Base-by-base conservation (phyloP, 2,797 vertebrate genomes). In the Cynopterus sphinx region DNA sequence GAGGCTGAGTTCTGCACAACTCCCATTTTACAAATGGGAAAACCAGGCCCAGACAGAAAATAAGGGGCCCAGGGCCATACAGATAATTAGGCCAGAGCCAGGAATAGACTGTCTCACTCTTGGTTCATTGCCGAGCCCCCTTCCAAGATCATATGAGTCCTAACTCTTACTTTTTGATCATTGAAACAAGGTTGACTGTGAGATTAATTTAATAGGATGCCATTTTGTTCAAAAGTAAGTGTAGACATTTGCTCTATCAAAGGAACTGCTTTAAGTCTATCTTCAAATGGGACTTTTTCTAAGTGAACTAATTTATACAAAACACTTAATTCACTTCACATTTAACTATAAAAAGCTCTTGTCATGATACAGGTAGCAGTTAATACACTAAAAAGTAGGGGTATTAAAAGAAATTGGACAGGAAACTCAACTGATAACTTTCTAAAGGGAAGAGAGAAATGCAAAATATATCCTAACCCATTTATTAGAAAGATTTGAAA, bases 261-360 rank as follows among this genome's bases (percentile, higher is more conserved):
- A 95, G 74, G 61, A 86, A 91, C 88, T 87, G 36, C 4, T 91
- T 90, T 63, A 96, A 86, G 46, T 85, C 63, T 59, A 63, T 70
- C 81, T 96, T 77, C 78, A 95, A 78, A 74, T 91, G 79, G 65
- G 85, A 79, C 59, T 57, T 83, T 97, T 92, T 87, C 78, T 91
- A 86, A 95, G 92, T 86, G 84, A 97, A 91, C 11, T 91, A 92
- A 87, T 94, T 94, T 95, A 91, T 74, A 55, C 22, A 73, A 57
- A 92, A 90, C 59, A 92, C 79, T 88, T 71, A 92, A 95, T 51
- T 81, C 59, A 94, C 59, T 63, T 87, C 55, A 71, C 92, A 46
- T 81, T 94, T 90, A 93, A 91, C 78, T 67, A 61, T 55, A 65
- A 85, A 84, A 84, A 41, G 51, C 15, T 86, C 46, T 96, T 88